Conservation (phyloP, 2,113 vertebrate species). For the Campylomormyrus numenius region DNA sequence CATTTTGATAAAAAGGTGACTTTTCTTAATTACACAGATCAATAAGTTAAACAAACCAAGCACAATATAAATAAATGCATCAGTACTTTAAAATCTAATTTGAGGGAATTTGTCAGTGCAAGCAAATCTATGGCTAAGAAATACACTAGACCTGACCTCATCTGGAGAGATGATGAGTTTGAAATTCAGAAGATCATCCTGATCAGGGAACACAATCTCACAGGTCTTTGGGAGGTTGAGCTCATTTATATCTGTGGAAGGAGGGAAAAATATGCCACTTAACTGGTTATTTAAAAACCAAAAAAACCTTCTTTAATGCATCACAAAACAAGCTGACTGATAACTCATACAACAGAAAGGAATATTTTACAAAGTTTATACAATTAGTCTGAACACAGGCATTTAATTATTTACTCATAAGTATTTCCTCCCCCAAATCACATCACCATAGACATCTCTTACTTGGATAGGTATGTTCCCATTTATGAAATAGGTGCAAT, state of each 20-base stretch:
- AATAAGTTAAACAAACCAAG: neutral
- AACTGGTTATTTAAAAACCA: neutral
- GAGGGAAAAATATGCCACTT: neutral
- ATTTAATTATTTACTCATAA: neutral
- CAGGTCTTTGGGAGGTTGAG: conserved; percentile 92
- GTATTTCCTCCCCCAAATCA: neutral
- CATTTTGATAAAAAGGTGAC: neutral
- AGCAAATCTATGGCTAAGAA: neutral
- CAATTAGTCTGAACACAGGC: neutral
- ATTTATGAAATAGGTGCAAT: neutral
- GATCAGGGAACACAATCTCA: conserved; percentile 88
- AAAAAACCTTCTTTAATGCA: neutral
- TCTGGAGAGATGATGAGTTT: conserved; percentile 93
- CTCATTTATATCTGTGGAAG: conserved; percentile 80
- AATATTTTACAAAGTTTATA: neutral
- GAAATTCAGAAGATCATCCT: conserved; percentile 91
- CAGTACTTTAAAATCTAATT: neutral
- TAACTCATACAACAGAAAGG: neutral
- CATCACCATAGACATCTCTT: neutral
- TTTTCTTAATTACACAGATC: neutral
- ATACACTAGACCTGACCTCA: conserved; percentile 59
- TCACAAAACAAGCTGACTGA: neutral
- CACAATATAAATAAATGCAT: neutral
- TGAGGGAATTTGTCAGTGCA: no score
- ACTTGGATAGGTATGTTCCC: neutral